phyloP scores from a whole-genome alignment of 2,113 vertebrate species.

The Hystrix cristata region DNA sequence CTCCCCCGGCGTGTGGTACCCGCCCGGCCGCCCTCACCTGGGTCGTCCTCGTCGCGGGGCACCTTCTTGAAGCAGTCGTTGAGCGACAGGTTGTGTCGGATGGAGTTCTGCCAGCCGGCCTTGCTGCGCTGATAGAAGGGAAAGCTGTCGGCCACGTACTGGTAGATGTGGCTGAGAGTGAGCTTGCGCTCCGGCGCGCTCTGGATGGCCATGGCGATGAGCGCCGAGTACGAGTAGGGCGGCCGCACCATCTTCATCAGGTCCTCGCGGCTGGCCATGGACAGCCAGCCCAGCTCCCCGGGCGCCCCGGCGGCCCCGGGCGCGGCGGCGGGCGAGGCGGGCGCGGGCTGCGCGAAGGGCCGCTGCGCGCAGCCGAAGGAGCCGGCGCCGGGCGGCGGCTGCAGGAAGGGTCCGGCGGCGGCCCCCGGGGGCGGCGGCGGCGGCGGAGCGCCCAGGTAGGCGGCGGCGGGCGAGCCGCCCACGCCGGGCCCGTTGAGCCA shows the following conservation, averaged over 20 bases:
- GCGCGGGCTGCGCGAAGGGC: slow-evolving; percentile 87
- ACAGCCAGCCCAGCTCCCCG: slow-evolving; percentile 95
- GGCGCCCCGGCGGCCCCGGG: slow-evolving; percentile 88
- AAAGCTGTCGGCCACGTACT: slow-evolving; percentile 98
- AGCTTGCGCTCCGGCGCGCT: slow-evolving; percentile 96
- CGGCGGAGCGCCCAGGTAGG: slow-evolving; percentile 89
- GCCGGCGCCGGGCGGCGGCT: slow-evolving; percentile 83
- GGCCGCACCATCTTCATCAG: slow-evolving; percentile 97
- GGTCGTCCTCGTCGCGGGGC: slow-evolving; percentile 97
- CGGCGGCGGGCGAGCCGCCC: slow-evolving; percentile 79
- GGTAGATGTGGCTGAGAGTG: slow-evolving; percentile 98
- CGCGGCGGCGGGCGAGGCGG: slow-evolving; percentile 89
- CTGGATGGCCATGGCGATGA: slow-evolving; percentile 99
- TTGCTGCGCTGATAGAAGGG: slow-evolving; percentile 99
- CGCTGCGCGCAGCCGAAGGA: slow-evolving; percentile 92
- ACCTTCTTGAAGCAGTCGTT: slow-evolving; percentile 98
- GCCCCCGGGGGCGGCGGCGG: slow-evolving; percentile 83
- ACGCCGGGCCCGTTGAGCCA: slow-evolving; percentile 92
- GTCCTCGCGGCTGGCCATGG: slow-evolving; percentile 96
- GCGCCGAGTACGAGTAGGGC: slow-evolving; percentile 98
- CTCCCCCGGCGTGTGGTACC: neutral
- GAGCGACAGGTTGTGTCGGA: slow-evolving; percentile 95
- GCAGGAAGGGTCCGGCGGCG: slow-evolving; percentile 91
- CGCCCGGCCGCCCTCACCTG: slow-evolving; percentile 89
- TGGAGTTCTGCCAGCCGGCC: slow-evolving; percentile 98